Base-by-base conservation (phyloP, 2,797 vertebrate genomes). In the Triplophysa yarkandensis region DNA sequence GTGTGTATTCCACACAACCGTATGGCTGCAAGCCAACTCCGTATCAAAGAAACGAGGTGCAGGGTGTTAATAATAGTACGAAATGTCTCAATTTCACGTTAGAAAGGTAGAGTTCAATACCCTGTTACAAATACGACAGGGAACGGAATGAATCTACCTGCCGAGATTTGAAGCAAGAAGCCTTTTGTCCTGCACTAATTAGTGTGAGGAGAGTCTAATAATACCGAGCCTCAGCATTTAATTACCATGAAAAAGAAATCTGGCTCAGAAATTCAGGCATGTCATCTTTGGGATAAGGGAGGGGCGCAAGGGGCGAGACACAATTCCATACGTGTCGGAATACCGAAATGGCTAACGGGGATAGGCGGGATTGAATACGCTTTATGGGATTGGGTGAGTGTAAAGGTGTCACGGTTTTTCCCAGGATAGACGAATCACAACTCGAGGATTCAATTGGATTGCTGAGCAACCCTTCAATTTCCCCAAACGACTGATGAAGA, bases 131-230 rank as follows among this genome's bases (percentile, higher is more conserved):
- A 27, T 46, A 67, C 41, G 9, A 69, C 50, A 46, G 52, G 17
- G 21, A 64, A 62, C 62, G 48, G 68, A 36, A 71, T 2, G 27
- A 62, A 77, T 48, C 58, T 27, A 78, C 48, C 34, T 63, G 58
- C 9, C 1, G 19, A 63, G 25, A 74, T 78, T 70, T 74, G 28
- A 41, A 74, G 71, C 71, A 74, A 60, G 7, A 77, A 70, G 57
- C 43, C 34, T 67, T 74, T 71, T 70, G 66, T 80, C 34, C 62
- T 73, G 55, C 1, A 36, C 60, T 80, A 66, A 77, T 80, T 67
- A 77, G 23, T 30, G 6, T 61, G 11, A 71, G 17, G 25, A 64
- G 44, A 68, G 44, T 46, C 64, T 48, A 68, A 76, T 54, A 61
- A 79, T 39, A 67, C 25, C 23, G 52, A 65, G 44, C 21, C 66